Evolutionary conservation across 1,140 invertebrate species (phyloP), one percentile per base, ranked within the genome.

Genomic region (Neuroterus valhalla): DNA sequence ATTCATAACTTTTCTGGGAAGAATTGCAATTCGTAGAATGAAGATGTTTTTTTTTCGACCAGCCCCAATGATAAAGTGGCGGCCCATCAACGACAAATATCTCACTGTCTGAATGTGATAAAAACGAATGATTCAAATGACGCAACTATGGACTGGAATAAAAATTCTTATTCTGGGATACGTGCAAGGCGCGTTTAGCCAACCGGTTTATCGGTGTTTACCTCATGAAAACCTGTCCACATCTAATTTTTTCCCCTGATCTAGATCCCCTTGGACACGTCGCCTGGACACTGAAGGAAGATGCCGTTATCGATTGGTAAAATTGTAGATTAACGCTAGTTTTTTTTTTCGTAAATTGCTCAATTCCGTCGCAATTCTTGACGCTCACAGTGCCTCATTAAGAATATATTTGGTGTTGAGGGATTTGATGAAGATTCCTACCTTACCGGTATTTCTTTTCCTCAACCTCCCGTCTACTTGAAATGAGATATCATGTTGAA

Each of bases 151-250:
- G 46, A 17, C 17, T 48, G 17, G n/a, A 19, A 5, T 26, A 26
- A 62, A 26, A 62, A 62, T 11, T 62, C 11, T 62, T 12, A 15
- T 14, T 26, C 52, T 26, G 23, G 15, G 31, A 38, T 38, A 38
- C 31, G 10, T 26, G 23, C 55, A 62, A 17, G 31, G 31, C 4
- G 31, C 31, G 31, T 38, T 38, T 62, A n/a, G 26, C 12, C 55
- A 62, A 62, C 55, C 55, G 55, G 26, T 62, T 62, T 62, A 62
- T 26, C 23, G 26, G 55, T 31, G 55, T 62, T 62, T 62, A 26
- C 55, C 55, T 31, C 26, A 15, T 62, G 55, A 62, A 62, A 62
- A 62, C 26, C 52, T 55, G 19, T 23, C 52, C 23, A 23, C 14
- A n/a, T 62, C 23, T 26, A 62, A 38, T 23, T 62, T 62, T 23